Evolutionary conservation across 2,888 invertebrate genomes (phyloP).

Genomic region (Bellardia pandia): DNA sequence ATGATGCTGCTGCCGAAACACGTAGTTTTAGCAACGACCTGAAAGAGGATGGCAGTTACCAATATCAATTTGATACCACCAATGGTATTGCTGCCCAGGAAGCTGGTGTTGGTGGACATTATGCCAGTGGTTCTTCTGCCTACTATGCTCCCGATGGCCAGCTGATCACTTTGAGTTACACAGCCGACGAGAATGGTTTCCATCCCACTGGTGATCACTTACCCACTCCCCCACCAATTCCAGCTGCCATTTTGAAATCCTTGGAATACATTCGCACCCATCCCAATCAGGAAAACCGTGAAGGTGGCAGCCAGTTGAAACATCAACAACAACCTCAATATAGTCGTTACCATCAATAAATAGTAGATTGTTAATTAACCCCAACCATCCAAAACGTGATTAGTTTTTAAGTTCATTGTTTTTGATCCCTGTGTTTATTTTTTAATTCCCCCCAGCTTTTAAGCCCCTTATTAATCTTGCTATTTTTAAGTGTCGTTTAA

Average conservation of each 20-base stretch:
- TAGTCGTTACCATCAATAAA: conserved; percentile 43
- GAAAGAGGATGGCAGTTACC: conserved; percentile 84
- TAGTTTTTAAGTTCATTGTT: conserved; percentile 57
- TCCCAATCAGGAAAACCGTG: conserved; percentile 80
- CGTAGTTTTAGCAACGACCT: conserved; percentile 83
- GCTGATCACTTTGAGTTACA: conserved; percentile 84
- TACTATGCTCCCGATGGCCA: conserved; percentile 86
- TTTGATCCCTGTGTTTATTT: conserved; percentile 19
- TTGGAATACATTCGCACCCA: conserved; percentile 82
- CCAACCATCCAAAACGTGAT: not conserved
- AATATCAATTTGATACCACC: conserved; percentile 85
- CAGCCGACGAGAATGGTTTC: conserved; percentile 87
- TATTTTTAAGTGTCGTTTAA: conserved; percentile 25
- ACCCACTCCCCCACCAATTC: conserved; percentile 83
- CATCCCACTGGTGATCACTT: conserved; percentile 84
- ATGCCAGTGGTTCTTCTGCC: conserved; percentile 85
- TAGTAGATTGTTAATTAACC: conserved; percentile 25
- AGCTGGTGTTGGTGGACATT: conserved; percentile 85
- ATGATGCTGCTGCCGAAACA: conserved; percentile 79
- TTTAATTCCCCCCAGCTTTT: not conserved
- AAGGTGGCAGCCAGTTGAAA: conserved; percentile 69
- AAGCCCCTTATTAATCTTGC: conserved; percentile 9
- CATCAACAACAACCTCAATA: conserved; percentile 42
- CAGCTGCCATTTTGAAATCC: conserved; percentile 79
- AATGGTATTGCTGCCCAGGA: conserved; percentile 87